phyloP scores from a whole-genome alignment of 2,113 vertebrate genomes.

The Sturnira hondurensis region DNA sequence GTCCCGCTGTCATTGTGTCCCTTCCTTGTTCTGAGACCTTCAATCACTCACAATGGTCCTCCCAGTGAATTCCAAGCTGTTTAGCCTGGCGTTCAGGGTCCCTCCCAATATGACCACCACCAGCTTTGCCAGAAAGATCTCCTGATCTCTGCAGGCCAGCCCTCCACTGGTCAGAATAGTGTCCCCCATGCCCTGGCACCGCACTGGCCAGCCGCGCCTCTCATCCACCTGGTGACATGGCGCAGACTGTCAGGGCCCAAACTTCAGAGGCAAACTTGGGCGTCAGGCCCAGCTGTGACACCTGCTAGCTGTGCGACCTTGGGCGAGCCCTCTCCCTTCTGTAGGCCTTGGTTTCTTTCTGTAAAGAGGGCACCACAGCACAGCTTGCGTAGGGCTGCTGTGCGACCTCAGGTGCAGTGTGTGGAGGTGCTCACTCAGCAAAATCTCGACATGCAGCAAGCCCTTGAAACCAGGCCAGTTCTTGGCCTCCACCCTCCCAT shows the following conservation, averaged over 20 bases:
- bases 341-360: not conserved
- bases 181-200: not conserved
- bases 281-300: not conserved
- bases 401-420: rapidly evolving
- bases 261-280: not conserved
- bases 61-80: not conserved
- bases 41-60: not conserved
- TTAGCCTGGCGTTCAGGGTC: not conserved
- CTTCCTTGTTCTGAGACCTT: not conserved
- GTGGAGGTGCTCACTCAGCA: rapidly evolving
- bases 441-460: rapidly evolving
- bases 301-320: not conserved
- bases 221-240: rapidly evolving
- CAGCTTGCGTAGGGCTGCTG: not conserved
- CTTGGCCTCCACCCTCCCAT: no score
- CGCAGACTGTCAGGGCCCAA: not conserved
- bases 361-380: not conserved
- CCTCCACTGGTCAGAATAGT: not conserved
- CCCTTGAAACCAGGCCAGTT: not conserved
- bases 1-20: rapidly evolving
- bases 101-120: not conserved
- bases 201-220: not conserved
- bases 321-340: not conserved
- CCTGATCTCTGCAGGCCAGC: not conserved
- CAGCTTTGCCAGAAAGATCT: not conserved